Conservation (phyloP, 2,888 invertebrate species). For the Urechis unicinctus region DNA sequence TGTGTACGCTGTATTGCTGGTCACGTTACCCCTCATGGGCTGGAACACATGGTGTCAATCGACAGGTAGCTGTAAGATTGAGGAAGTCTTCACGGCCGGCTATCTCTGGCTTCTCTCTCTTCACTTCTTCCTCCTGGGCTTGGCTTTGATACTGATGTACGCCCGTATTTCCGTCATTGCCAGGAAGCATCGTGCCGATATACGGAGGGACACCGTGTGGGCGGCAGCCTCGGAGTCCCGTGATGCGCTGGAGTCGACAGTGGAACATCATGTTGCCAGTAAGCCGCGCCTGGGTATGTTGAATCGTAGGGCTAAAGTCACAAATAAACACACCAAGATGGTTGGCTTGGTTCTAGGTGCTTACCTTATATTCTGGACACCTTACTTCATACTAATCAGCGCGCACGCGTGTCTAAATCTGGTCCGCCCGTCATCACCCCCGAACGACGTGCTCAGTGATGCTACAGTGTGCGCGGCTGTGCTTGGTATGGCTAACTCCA, state of each 20-base stretch:
- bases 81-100: not conserved
- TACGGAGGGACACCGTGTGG: not conserved
- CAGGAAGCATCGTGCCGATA: not conserved
- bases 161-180: not conserved
- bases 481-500: conserved; percentile 24
- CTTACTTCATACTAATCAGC: conserved; percentile 19
- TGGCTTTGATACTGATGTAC: conserved; percentile 1
- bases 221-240: conserved; percentile 11
- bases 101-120: not conserved
- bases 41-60: conserved; percentile 4
- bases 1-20: not conserved
- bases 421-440: not conserved
- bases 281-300: conserved; percentile 16
- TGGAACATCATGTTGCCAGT: no score
- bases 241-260: no score
- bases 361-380: conserved; percentile 24
- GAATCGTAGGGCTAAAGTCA: no score
- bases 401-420: no score
- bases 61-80: not conserved
- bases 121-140: conserved; percentile 9
- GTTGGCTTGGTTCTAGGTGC: conserved; percentile 20
- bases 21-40: not conserved
- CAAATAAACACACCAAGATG: conserved; percentile 25
- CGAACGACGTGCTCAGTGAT: not conserved
- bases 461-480: conserved; percentile 2